phyloP scores from a whole-genome alignment of 2,113 vertebrate species.

The Tragelaphus buxtoni region DNA sequence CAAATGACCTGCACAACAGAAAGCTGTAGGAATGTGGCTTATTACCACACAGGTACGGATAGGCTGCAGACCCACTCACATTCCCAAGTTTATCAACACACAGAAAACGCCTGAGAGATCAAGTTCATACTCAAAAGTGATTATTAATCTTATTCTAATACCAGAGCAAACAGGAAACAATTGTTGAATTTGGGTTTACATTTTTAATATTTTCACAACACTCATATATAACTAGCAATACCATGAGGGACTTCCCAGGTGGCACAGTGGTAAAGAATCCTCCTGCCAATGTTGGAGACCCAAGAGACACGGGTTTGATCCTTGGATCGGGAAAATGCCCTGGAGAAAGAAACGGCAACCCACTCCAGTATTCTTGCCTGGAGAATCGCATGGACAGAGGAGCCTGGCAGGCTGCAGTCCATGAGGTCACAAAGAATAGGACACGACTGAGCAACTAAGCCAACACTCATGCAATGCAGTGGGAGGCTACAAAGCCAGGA shows the following conservation, averaged over 20 bases:
- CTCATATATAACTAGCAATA: not conserved
- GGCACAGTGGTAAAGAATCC: not conserved
- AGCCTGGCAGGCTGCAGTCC: not conserved
- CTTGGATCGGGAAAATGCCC: not conserved
- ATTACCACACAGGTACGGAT: not conserved
- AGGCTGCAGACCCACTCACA: not conserved
- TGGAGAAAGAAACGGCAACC: not conserved
- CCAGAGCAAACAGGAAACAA: not conserved
- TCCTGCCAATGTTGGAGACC: not conserved
- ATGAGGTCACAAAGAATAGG: not conserved
- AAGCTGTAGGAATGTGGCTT: not conserved
- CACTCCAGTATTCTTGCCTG: not conserved
- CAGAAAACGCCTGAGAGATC: not conserved
- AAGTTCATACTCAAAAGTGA: not conserved
- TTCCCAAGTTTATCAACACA: not conserved
- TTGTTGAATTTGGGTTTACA: not conserved
- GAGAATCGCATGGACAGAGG: not conserved
- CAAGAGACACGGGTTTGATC: not conserved
- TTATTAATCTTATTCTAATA: not conserved
- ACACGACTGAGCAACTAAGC: not conserved
- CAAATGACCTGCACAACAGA: not conserved
- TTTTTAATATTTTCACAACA: not conserved
- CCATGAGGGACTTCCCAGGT: not conserved
- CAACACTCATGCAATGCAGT: not conserved
- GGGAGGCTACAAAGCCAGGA: not conserved